Base-by-base conservation (phyloP, 2,113 vertebrate genomes). In the Zapus hudsonius region DNA sequence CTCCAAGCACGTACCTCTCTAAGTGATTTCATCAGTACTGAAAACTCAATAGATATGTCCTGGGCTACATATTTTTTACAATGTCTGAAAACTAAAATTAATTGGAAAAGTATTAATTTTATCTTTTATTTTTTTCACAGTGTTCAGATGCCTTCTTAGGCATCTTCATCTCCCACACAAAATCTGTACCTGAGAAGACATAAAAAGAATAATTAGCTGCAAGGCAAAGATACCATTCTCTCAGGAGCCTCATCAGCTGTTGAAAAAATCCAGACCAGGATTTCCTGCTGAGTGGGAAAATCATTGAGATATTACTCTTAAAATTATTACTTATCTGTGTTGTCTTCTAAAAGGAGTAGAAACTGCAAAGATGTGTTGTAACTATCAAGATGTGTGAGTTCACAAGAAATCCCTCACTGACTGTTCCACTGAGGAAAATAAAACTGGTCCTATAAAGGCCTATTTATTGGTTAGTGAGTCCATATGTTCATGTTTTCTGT, bases 241-340 rank as follows among this genome's bases (percentile, higher is more conserved):
- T 86, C 59, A 93, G 87, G 93, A 96, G 74, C 25, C 11, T 13
- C 78, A 29, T 90, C 19, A 95, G 83, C 91, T 97, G 92, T 92
- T 94, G 82, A 95, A 97, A 92, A 88, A 95, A 92, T 27, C 89
- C 75, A 78, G 74, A 95, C 61, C 85, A 36, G 10, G 27, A 2
- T 91, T 96, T 96, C 89, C 90, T 94, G 78, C 84, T 23, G 27
- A 83, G 81, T 83, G 63, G 64, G 87, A 96, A 92, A 96, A 67
- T 89, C 96, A 93, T 92, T 96, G 96, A 86, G 88, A 95, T 96
- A 93, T 94, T 92, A 86, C n/a, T 97, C 67, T 83, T 17, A 94
- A 72, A 95, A 95, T 88, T 85, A 95, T 72, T 80, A 92, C 74
- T 96, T 95, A 92, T 96, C 91, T 95, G 40, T 92, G 36, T 84